Percentiles rank a stretch among this genome's conserved stretches.
Conservation (phyloP, 2,888 invertebrate species). For the Teleogryllus oceanicus region DNA sequence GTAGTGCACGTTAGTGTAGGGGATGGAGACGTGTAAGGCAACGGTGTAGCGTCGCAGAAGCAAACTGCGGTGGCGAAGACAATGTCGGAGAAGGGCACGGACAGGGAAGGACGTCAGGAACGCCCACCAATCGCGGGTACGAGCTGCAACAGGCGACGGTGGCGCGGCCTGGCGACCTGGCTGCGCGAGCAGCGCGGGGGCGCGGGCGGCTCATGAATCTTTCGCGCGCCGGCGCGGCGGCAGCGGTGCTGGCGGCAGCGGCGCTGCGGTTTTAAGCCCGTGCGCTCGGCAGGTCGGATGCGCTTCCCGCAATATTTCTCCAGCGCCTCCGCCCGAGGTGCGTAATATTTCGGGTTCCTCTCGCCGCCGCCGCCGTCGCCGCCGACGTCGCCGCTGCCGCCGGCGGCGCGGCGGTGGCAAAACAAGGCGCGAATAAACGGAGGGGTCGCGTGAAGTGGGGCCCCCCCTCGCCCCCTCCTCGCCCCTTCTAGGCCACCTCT, state of each 20-base stretch:
- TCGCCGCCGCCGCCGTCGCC: background rate
- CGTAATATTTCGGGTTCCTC: background rate
- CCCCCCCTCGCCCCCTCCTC: background rate
- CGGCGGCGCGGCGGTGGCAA: background rate
- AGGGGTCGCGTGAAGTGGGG: background rate
- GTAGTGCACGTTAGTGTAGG: too few species aligned
- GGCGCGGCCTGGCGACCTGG: too few species aligned
- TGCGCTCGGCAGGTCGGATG: background rate
- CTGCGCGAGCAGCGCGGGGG: too few species aligned
- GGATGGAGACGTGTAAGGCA: too few species aligned
- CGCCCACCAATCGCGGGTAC: too few species aligned
- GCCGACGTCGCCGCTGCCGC: background rate
- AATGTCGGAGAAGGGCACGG: too few species aligned
- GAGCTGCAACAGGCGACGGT: too few species aligned
- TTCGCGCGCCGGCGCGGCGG: background rate
- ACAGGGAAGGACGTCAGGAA: too few species aligned
- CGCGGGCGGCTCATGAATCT: background rate
- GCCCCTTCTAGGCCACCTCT: too few species aligned
- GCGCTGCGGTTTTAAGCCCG: slow-evolving; percentile 4
- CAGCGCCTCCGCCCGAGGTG: background rate
- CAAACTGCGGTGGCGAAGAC: too few species aligned
- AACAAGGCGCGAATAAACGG: background rate
- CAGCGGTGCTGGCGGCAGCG: too few species aligned
- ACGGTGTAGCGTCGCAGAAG: too few species aligned
- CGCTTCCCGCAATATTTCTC: background rate